These are phyloP conservation scores for Capitella teleta DNA, from an alignment of 1,140 invertebrate species.

Conservation along the genomic window DNA sequence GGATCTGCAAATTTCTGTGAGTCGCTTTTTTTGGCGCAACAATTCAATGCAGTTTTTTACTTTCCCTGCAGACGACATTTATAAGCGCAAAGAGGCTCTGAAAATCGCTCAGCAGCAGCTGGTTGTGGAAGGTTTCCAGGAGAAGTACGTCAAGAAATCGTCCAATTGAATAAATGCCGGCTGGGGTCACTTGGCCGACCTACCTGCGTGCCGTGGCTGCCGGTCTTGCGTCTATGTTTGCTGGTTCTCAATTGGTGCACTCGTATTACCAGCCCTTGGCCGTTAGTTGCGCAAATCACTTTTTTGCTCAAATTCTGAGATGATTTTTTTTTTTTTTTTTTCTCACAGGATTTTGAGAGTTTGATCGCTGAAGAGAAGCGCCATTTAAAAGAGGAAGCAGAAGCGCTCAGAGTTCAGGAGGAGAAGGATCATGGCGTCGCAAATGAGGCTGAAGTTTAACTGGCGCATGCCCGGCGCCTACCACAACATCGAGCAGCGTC, in stretches of 20 bases:
- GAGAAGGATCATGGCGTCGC: too few species aligned
- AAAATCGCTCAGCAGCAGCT: neutral
- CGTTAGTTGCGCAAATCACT: neutral
- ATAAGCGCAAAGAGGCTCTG: neutral
- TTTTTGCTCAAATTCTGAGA: too few species aligned
- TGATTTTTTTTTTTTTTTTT: too few species aligned
- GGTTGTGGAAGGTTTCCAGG: neutral
- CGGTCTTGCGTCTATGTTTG: neutral
- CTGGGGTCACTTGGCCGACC: neutral
- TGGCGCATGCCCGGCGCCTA: constrained; percentile 2
- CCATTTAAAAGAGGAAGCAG: too few species aligned
- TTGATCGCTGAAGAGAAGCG: too few species aligned
- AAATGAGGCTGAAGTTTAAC: too few species aligned
- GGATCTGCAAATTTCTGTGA: constrained; percentile 11
- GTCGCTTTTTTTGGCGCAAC: neutral
- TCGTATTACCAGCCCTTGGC: neutral
- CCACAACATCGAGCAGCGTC: constrained; percentile 9
- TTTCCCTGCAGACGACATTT: neutral
- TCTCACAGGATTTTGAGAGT: too few species aligned
- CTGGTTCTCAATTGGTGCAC: neutral
- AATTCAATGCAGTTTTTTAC: neutral
- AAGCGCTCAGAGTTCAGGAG: too few species aligned
- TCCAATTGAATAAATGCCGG: neutral
- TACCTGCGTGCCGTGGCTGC: neutral
- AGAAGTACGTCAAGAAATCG: neutral